These are phyloP conservation scores for Eulithis testata DNA, from an alignment of 2,888 invertebrate species.

Conservation along the genomic window DNA sequence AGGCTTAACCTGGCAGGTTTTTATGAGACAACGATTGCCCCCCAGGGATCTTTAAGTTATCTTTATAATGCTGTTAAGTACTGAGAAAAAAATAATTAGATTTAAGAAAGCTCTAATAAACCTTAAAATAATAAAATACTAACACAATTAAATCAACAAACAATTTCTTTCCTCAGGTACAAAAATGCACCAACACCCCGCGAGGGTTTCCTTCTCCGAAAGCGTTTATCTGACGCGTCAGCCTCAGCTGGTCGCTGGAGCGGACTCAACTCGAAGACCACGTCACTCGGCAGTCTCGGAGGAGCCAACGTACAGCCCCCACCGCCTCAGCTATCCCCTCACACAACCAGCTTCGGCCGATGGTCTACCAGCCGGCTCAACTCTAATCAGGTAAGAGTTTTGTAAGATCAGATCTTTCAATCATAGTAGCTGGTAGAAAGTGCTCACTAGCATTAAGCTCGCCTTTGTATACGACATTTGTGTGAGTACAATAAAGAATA, in stretches of 20 bases:
- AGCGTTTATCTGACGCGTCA: constrained; percentile 89
- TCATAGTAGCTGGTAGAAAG: no score
- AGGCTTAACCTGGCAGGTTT: no score
- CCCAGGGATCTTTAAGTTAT: no score
- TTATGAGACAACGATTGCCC: no score
- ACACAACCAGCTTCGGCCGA: constrained; percentile 85
- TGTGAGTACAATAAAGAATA: no score
- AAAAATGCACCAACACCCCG: constrained; percentile 89
- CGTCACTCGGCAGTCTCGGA: constrained; percentile 91
- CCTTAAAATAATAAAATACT: no score
- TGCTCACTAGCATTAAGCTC: no score
- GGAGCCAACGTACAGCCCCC: constrained; percentile 84
- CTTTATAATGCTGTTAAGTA: no score
- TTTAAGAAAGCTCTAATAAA: no score
- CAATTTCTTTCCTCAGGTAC: constrained; percentile 64
- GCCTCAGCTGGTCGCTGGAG: constrained; percentile 85
- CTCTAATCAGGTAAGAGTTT: constrained; percentile 63
- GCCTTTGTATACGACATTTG: no score
- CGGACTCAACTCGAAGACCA: constrained; percentile 93
- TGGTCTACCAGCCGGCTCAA: constrained; percentile 91
- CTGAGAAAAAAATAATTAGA: no score
- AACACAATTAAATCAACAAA: no score
- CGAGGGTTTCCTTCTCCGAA: constrained; percentile 92
- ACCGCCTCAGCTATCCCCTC: constrained; percentile 77
- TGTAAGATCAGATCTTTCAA: neutral